Percentiles rank a stretch among this genome's conserved stretches.
These are phyloP conservation scores for Neoaliturus tenellus DNA, from an alignment of 2,888 invertebrate genomes.

Conservation along the genomic window DNA sequence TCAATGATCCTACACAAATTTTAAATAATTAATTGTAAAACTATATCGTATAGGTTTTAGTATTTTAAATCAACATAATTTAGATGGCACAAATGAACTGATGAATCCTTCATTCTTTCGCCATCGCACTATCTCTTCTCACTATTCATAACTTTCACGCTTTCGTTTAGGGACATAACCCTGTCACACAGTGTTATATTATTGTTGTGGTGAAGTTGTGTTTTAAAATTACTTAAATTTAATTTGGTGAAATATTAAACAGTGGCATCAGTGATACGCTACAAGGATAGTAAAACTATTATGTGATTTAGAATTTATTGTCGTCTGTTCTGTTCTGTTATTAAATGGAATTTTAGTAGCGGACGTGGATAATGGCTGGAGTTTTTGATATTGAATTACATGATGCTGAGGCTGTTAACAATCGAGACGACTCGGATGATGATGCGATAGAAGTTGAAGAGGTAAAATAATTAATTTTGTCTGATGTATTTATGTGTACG, in stretches of 20 bases:
- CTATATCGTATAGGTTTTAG: no score
- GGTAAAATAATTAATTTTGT: slow-evolving; percentile 75
- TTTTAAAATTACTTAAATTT: not conserved
- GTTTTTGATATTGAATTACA: slow-evolving; percentile 96
- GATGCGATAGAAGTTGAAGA: slow-evolving; percentile 93
- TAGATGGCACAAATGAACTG: not conserved
- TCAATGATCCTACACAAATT: no score
- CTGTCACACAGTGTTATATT: slow-evolving; percentile 8
- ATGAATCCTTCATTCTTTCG: not conserved
- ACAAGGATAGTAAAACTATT: not conserved
- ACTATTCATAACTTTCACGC: slow-evolving; percentile 56
- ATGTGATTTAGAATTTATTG: slow-evolving; percentile 35
- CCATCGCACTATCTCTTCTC: not conserved
- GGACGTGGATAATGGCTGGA: slow-evolving; percentile 80
- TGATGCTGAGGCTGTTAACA: slow-evolving; percentile 79
- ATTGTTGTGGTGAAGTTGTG: not conserved
- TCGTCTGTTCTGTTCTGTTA: slow-evolving; percentile 31
- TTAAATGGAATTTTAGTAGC: slow-evolving; percentile 24
- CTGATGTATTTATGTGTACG: no score
- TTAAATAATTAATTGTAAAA: no score
- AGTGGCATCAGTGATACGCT: not conserved
- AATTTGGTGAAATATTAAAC: not conserved
- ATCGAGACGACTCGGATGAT: slow-evolving; percentile 87
- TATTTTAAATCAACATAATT: not conserved
- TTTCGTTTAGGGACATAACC: slow-evolving; percentile 57